Evolutionary conservation across 1,140 invertebrate species (phyloP), one percentile per base, ranked within the genome.

Genomic region (Streblospio benedicti): DNA sequence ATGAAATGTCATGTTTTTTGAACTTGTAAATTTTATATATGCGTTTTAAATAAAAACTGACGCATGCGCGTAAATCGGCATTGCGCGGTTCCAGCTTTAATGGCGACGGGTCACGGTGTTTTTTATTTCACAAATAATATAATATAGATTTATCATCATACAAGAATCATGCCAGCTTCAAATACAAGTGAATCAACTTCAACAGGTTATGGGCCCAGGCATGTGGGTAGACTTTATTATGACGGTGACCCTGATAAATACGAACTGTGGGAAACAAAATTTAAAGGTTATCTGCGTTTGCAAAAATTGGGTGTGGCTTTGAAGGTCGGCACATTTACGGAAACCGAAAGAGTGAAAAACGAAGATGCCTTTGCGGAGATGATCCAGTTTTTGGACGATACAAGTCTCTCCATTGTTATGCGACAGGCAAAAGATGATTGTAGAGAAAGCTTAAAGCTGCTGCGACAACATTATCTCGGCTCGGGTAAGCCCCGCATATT

Each of bases 221-320:
- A 30, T 6, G 14, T 12, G 51, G 6, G 38, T 12, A 41, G 51
- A n/a, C 49, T 63, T 2, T 1, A 50, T 9, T 63, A 59, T 52
- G 52, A 65, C 44, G 64, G 64, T 18, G 61, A 63, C 57, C 60
- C 62, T 43, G 49, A 31, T 25, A 62, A 65, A n/a, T 65, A 62
- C 45, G 57, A 63, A 43, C 52, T 59, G n/a, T 65, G 64, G 64
- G 62, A 64, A 31, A 32, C 50, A 14, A 65, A 65, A 33, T 65
- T 63, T 53, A 35, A 52, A 14, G 54, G 44, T 1, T 57, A 57
- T 38, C 43, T 65, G 51, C 53, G 45, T 44, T 14, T 65, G 3
- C n/a, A 54, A 31, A 56, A 57, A 31, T 45, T 65, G 6, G n/a
- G 60, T 18, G 43, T 63, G 16, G 20, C 18, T 16, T 12, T n/a